Conservation (phyloP, 2,888 invertebrate species). For the Hipparchia semele region DNA sequence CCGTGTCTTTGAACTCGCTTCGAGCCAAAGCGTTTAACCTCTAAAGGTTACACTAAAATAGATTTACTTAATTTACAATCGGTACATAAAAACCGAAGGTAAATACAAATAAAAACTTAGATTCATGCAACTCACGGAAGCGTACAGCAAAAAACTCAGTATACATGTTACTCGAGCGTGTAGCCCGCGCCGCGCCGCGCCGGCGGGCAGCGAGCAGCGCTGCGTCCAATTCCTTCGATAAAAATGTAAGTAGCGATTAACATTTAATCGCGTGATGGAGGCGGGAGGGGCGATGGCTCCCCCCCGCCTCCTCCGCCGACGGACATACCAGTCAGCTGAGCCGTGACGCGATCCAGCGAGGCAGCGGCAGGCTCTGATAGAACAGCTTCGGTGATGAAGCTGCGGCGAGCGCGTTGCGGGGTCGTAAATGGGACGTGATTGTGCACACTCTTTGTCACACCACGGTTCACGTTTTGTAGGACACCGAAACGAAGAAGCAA, state of each 20-base stretch:
- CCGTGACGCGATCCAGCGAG: slow-evolving; percentile 17
- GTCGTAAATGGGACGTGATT: no score
- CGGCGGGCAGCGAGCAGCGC: slow-evolving; percentile 3
- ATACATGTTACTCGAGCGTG: neutral
- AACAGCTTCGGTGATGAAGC: no score
- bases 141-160: slow-evolving; percentile 8
- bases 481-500: no score
- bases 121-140: slow-evolving; percentile 13
- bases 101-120: neutral
- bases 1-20: neutral
- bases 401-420: no score
- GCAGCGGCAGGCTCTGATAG: neutral
- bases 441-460: no score
- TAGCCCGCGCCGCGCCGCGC: neutral
- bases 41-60: no score
- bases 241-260: slow-evolving; percentile 37
- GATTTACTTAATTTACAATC: neutral
- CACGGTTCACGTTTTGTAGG: no score
- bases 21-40: neutral
- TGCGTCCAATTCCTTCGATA: slow-evolving; percentile 23
- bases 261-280: slow-evolving; percentile 35
- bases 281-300: neutral
- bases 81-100: neutral
- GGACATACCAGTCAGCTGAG: slow-evolving; percentile 11
- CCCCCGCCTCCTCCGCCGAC: neutral